These are phyloP conservation scores for Nannoperca australis DNA, from an alignment of 2,797 vertebrate genomes.

Conservation along the genomic window DNA sequence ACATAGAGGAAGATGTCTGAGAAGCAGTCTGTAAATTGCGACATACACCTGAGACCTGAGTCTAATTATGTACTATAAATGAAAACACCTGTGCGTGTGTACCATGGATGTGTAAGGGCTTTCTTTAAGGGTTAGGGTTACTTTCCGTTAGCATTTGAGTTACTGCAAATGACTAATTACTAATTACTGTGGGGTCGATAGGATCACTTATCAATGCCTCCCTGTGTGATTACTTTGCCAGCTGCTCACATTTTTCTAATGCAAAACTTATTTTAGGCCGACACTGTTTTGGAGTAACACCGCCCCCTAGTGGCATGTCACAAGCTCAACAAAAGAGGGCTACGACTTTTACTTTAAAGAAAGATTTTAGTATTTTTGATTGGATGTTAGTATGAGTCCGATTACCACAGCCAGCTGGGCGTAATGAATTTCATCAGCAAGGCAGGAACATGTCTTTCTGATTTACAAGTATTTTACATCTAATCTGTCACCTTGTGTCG, in stretches of 20 bases:
- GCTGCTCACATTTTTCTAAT: background rate
- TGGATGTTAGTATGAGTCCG: no score
- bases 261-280: background rate
- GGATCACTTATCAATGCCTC: background rate
- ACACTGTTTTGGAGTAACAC: background rate
- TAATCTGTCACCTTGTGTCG: background rate
- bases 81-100: background rate
- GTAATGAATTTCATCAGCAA: background rate
- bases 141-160: background rate
- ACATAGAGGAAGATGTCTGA: no score
- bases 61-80: background rate
- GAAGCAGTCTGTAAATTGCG: background rate
- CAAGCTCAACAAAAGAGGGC: background rate
- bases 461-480: conserved; percentile 15
- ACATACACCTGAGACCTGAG: background rate
- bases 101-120: background rate
- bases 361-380: background rate
- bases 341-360: background rate
- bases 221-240: background rate
- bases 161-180: background rate
- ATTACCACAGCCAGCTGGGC: background rate
- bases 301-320: conserved; percentile 12
- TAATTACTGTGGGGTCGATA: no score
- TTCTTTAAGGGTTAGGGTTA: background rate
- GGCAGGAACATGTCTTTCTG: no score